Evolutionary conservation across 2,113 vertebrate genomes (phyloP).

Genomic region (Amphiprion percula): DNA sequence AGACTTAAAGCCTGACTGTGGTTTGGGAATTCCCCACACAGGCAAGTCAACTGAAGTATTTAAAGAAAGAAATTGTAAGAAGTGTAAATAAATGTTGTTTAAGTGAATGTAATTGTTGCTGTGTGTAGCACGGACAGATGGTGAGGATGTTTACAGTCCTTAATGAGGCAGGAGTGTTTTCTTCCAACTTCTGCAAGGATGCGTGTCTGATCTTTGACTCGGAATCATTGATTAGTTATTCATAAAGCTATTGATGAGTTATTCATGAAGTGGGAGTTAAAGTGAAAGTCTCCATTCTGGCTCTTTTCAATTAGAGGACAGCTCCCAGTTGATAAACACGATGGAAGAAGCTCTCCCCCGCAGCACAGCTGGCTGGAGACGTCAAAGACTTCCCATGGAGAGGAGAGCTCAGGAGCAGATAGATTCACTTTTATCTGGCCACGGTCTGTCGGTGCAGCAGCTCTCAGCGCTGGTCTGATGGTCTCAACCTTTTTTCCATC

Average conservation of each 20-base stretch:
- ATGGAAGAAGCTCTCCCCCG: conserved; percentile 46
- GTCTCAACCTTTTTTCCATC: conserved; percentile 63
- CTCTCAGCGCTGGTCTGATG: conserved; percentile 52
- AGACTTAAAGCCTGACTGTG: not conserved
- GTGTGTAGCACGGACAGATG: conserved; percentile 23
- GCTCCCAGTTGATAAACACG: conserved; percentile 59
- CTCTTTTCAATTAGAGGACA: conserved; percentile 60
- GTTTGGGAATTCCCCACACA: conserved; percentile 1
- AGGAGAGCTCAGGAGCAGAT: conserved; percentile 24
- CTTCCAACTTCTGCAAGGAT: conserved; percentile 19
- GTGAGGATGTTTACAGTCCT: conserved; percentile 51
- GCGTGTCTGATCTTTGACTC: conserved; percentile 55
- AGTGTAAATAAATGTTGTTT: conserved; percentile 3
- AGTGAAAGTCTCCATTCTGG: conserved; percentile 54
- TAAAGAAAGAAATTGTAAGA: not conserved
- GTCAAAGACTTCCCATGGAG: conserved; percentile 69
- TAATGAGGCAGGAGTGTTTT: conserved; percentile 63
- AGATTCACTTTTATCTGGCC: conserved; percentile 61
- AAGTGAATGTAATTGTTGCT: not conserved
- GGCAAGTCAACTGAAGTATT: not conserved
- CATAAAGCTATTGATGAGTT: conserved; percentile 70
- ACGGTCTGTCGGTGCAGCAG: conserved; percentile 33
- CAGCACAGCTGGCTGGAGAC: conserved; percentile 66
- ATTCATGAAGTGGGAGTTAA: conserved; percentile 62
- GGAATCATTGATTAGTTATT: conserved; percentile 63